phyloP scores from a whole-genome alignment of 2,797 vertebrate species.

The Synaphobranchus kaupii region DNA sequence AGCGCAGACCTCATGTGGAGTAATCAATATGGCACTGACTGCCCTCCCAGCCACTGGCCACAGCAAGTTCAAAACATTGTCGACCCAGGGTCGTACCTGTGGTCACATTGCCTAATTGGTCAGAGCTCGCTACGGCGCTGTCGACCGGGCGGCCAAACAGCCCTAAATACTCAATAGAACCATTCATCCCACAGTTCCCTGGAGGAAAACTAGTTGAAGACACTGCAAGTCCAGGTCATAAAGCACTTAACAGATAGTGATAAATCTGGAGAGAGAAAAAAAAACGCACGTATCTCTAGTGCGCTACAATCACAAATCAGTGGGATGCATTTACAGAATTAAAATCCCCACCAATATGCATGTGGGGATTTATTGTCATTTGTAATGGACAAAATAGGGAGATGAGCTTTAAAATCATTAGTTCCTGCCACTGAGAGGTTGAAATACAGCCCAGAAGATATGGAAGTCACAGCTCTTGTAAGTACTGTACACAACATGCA shows the following conservation, averaged over 20 bases:
- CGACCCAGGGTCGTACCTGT: background rate
- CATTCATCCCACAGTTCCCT: background rate
- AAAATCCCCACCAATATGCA: background rate
- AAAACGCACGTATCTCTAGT: no score
- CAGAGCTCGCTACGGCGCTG: background rate
- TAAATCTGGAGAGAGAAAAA: background rate
- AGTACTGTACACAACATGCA: slow-evolving; percentile 38
- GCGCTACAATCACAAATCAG: background rate
- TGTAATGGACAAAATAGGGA: background rate
- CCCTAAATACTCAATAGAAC: slow-evolving; percentile 5
- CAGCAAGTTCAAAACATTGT: slow-evolving; percentile 1
- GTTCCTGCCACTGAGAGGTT: background rate
- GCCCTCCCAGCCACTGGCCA: background rate
- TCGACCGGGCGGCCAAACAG: background rate
- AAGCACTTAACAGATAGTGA: background rate
- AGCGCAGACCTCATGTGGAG: background rate
- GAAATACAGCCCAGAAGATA: background rate
- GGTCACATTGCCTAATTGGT: slow-evolving; percentile 18
- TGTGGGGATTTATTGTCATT: background rate
- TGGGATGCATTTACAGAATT: background rate
- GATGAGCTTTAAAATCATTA: background rate
- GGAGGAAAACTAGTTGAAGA: background rate
- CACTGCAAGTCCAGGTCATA: background rate
- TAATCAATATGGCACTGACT: slow-evolving; percentile 20
- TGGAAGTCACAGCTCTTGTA: slow-evolving; percentile 10